These are phyloP conservation scores for Ceratina calcarata DNA, from an alignment of 1,140 invertebrate genomes.

Conservation along the genomic window DNA sequence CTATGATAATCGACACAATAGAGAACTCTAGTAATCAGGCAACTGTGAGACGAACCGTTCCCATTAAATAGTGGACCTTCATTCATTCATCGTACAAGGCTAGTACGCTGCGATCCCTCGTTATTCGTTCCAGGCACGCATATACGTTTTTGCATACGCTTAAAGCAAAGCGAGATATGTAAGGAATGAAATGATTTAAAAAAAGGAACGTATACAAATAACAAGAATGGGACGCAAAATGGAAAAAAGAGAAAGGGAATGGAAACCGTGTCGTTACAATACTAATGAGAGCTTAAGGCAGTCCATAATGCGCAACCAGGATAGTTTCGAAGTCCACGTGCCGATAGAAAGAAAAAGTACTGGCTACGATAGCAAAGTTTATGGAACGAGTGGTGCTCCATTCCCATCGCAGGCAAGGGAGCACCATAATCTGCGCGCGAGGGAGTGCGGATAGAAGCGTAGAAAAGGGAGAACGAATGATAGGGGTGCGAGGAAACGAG, in stretches of 20 bases:
- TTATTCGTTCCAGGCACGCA: too few relatives aligned
- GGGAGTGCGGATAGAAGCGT: not conserved
- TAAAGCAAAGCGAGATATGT: too few relatives aligned
- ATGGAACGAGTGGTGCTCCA: conserved; percentile 40
- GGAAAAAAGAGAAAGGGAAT: not conserved
- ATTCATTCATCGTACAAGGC: too few relatives aligned
- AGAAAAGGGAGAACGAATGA: not conserved
- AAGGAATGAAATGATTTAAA: too few relatives aligned
- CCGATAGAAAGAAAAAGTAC: not conserved
- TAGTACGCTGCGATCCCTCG: too few relatives aligned
- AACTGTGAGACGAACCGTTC: not conserved
- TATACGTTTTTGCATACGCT: too few relatives aligned
- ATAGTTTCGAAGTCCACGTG: not conserved
- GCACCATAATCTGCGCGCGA: conserved; percentile 40
- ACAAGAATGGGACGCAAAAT: too few relatives aligned
- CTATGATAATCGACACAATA: not conserved
- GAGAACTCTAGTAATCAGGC: not conserved
- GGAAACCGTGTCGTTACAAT: not conserved
- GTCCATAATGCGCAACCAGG: not conserved
- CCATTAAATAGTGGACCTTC: too few relatives aligned
- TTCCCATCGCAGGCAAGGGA: conserved; percentile 34
- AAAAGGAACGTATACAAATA: too few relatives aligned
- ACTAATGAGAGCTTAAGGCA: not conserved
- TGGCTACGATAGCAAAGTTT: conserved; percentile 35
- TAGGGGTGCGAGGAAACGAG: conserved; percentile 29